Conservation (phyloP, 1,140 invertebrate genomes). For the Drosophila sp. region DNA sequence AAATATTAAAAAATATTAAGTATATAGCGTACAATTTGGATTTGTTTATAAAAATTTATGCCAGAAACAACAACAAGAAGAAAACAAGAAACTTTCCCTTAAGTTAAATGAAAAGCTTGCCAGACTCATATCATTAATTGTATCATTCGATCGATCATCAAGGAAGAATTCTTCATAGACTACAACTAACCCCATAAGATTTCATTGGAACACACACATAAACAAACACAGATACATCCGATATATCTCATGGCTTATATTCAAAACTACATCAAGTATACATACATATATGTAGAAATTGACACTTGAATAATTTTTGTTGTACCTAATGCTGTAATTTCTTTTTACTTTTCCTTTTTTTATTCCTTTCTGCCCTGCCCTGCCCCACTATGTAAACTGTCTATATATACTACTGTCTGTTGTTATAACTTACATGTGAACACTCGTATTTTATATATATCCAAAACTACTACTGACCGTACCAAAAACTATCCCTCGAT, state of each 20-base stretch:
- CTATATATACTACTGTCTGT: slow-evolving; percentile 54
- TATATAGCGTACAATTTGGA: slow-evolving; percentile 20
- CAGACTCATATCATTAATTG: slow-evolving; percentile 7
- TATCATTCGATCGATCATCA: slow-evolving; percentile 22
- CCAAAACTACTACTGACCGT: slow-evolving; percentile 53
- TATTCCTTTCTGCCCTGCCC: slow-evolving; percentile 69
- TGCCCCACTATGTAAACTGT: slow-evolving; percentile 37
- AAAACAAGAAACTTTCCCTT: slow-evolving; percentile 31
- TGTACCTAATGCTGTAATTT: slow-evolving; percentile 81
- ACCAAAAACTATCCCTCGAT: slow-evolving; percentile 65
- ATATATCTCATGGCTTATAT: slow-evolving; percentile 4
- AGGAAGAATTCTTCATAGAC: neutral
- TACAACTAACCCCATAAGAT: neutral
- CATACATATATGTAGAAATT: slow-evolving; percentile 22
- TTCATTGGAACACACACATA: slow-evolving; percentile 13
- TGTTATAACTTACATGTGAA: slow-evolving; percentile 64
- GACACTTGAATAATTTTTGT: slow-evolving; percentile 58
- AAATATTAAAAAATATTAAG: slow-evolving; percentile 33
- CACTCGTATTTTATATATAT: slow-evolving; percentile 62
- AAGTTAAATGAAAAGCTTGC: slow-evolving; percentile 48
- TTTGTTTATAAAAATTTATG: slow-evolving; percentile 31
- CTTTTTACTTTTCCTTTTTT: slow-evolving; percentile 74
- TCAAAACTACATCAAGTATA: slow-evolving; percentile 18
- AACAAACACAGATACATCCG: neutral
- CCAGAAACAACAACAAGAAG: neutral